A percentile compares a stretch with the other conserved stretches of the same genome.
These are phyloP conservation scores for Stichodactyla mertensii DNA, from an alignment of 64 coral and sea anemone genomes.

Conservation along the genomic window DNA sequence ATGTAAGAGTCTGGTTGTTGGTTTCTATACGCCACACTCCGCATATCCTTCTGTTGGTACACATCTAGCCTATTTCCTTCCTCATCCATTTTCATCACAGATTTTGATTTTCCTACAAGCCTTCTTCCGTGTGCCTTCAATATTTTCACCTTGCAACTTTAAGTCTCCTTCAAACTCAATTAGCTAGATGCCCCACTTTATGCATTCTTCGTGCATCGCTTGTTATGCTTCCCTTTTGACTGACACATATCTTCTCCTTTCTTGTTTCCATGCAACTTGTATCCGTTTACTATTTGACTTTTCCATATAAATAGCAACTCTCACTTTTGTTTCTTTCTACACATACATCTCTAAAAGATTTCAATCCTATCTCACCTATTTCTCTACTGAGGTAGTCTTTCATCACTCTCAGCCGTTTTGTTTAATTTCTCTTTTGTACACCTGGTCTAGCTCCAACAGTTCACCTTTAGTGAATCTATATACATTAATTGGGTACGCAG, in stretches of 20 bases:
- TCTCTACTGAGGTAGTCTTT: slow-evolving; percentile 35
- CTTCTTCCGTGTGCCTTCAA: no score
- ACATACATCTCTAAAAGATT: slow-evolving; percentile 36
- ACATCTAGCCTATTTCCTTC: no score
- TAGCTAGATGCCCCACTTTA: no score
- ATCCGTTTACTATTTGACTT: slow-evolving; percentile 22
- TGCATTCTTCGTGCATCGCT: no score
- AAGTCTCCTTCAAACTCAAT: no score
- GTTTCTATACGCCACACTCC: no score
- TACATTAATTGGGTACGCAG: slow-evolving; percentile 52
- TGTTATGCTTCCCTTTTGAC: no score
- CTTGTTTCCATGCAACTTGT: slow-evolving; percentile 15
- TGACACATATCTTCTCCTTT: background rate
- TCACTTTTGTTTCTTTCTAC: slow-evolving; percentile 22
- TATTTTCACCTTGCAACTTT: no score
- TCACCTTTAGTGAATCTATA: slow-evolving; percentile 38
- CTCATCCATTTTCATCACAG: no score
- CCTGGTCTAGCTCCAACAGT: slow-evolving; percentile 37
- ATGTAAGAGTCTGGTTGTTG: no score
- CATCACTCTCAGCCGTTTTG: slow-evolving; percentile 35
- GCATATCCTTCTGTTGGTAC: no score
- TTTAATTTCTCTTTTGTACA: slow-evolving; percentile 28
- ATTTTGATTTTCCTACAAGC: no score
- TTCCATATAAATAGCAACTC: slow-evolving; percentile 31
- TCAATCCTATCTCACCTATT: slow-evolving; percentile 46